Base-by-base conservation (phyloP, 2,797 vertebrate species). In the Syngnathus acus region DNA sequence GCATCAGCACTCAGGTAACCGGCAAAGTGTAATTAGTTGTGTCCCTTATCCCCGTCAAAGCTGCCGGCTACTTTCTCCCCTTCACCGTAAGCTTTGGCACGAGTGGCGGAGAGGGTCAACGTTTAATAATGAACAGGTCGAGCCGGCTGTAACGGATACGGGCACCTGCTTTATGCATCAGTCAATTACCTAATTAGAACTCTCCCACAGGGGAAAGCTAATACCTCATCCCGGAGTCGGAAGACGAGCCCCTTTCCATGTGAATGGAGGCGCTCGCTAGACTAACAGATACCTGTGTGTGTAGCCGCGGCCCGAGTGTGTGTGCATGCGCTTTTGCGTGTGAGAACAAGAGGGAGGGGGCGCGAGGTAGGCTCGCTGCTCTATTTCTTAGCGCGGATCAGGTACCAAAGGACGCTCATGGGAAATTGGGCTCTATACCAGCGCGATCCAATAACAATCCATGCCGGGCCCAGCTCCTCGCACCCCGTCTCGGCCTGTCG, bases 151-250 rank as follows among this genome's bases (percentile, higher is more conserved):
- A 92, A 92, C 78, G 45, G 91, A 92, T 92, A 92, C 89, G 87
- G 84, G 85, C 91, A 92, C 90, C 91, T 92, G 91, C 91, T 91
- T 88, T 89, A 88, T 88, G 87, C 88, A 83, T 90, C 89, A 89
- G 89, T 92, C 91, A 92, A 91, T 92, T 91, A 91, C 88, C 89
- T 92, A 92, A 92, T 92, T 92, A 92, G 87, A 91, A 83, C 72
- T 76, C 82, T 91, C 91, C 90, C 90, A 86, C 82, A 78, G 90
- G 90, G 84, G 90, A 88, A 91, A 91, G 88, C 78, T 81, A 89
- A 92, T 91, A 89, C 88, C 79, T 85, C 66, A 73, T 81, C 81
- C 80, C 76, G 77, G 72, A 83, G 76, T 72, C 66, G 66, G 67
- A 85, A 82, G 84, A 82, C 86, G 83, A 80, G 81, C 78, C 78